These are phyloP conservation scores for Cryptus armator DNA, from an alignment of 2,888 invertebrate species.

Conservation along the genomic window DNA sequence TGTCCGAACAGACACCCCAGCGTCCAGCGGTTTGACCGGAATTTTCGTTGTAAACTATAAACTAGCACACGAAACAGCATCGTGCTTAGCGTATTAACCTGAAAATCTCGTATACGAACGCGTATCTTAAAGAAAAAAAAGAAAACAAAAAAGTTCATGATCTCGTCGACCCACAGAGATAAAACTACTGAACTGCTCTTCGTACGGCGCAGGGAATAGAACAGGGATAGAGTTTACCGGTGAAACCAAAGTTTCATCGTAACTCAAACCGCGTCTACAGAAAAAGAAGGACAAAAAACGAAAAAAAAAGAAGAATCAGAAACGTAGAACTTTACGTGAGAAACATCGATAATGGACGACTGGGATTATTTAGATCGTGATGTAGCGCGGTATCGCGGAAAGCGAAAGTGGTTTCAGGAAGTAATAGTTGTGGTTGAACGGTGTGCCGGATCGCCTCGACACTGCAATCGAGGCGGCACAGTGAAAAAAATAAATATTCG, in stretches of 20 bases:
- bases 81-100: neutral
- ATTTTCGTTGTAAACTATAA: slow-evolving; percentile 23
- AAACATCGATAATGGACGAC: slow-evolving; percentile 61
- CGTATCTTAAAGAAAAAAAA: neutral
- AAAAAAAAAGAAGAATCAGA: neutral
- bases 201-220: neutral
- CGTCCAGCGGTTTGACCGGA: slow-evolving; percentile 3
- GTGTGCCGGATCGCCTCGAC: slow-evolving; percentile 50
- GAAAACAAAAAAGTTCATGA: neutral
- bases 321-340: slow-evolving; percentile 38
- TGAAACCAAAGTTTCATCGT: slow-evolving; percentile 5
- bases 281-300: neutral
- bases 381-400: slow-evolving; percentile 49
- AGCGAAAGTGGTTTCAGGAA: slow-evolving; percentile 53
- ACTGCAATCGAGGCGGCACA: slow-evolving; percentile 39
- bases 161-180: neutral
- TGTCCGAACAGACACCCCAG: slow-evolving; percentile 15
- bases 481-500: slow-evolving; percentile 30
- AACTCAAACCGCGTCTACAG: neutral
- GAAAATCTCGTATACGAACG: neutral
- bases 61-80: neutral
- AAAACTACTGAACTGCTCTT: neutral
- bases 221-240: neutral
- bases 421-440: slow-evolving; percentile 52
- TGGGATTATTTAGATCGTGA: slow-evolving; percentile 55